Conservation (phyloP, 53 echinoderm and acorn worm species). For the Arbacia lixula region DNA sequence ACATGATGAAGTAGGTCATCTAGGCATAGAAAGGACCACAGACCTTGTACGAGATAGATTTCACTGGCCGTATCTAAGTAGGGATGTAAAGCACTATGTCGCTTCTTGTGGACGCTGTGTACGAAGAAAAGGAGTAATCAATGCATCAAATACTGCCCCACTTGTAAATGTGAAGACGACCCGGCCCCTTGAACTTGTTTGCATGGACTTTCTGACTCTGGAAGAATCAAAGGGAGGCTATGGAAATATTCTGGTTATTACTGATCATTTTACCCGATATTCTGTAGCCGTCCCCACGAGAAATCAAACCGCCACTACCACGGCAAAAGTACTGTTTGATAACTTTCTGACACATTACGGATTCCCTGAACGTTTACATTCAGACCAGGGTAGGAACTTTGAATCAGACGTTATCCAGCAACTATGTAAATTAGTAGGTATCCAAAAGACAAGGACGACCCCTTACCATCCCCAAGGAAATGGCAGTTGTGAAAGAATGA, state of each 20-base stretch:
- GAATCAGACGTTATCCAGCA: conserved; percentile 52
- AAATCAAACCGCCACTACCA: conserved; percentile 67
- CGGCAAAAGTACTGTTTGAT: conserved; percentile 62
- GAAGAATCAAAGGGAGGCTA: conserved; percentile 57
- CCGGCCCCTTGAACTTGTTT: conserved; percentile 49
- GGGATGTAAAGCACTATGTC: conserved; percentile 21
- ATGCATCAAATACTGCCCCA: conserved; percentile 4
- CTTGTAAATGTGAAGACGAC: conserved; percentile 24
- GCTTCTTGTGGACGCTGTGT: conserved; percentile 27
- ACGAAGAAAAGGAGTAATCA: neutral
- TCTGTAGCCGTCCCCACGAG: conserved; percentile 59
- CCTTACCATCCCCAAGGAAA: conserved; percentile 72
- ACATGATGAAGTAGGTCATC: conserved; percentile 64
- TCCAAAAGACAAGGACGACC: conserved; percentile 50
- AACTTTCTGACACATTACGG: conserved; percentile 72
- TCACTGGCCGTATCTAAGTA: conserved; percentile 46
- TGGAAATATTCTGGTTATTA: conserved; percentile 57
- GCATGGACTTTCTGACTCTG: conserved; percentile 47
- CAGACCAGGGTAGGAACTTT: conserved; percentile 71
- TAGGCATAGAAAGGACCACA: conserved; percentile 58
- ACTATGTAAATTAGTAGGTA: conserved; percentile 42
- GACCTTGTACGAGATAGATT: conserved; percentile 36
- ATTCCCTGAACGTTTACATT: conserved; percentile 67
- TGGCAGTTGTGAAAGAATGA: conserved; percentile 62
- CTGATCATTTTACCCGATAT: conserved; percentile 76